Evolutionary conservation across 2,888 invertebrate species (phyloP).

Genomic region (Mamestra brassicae): DNA sequence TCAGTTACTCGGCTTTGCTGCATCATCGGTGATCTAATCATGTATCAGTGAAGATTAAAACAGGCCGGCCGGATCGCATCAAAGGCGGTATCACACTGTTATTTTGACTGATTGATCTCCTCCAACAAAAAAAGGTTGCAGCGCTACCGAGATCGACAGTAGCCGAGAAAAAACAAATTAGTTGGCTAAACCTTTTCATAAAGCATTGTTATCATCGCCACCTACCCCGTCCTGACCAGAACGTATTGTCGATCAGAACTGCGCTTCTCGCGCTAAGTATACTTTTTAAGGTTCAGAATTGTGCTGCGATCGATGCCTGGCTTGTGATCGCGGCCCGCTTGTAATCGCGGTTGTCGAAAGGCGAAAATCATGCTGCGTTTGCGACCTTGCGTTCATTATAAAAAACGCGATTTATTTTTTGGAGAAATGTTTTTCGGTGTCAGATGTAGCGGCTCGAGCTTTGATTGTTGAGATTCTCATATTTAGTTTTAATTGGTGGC

Average conservation of each 20-base stretch:
- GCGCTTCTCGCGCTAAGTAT: constrained; percentile 67
- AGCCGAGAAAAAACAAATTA: constrained; percentile 91
- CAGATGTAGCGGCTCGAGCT: constrained; percentile 90
- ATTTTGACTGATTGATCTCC: constrained; percentile 91
- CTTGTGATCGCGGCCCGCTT: constrained; percentile 51
- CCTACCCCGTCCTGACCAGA: constrained; percentile 83
- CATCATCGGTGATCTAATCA: constrained; percentile 90
- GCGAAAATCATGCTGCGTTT: constrained; percentile 89
- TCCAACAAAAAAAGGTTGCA: constrained; percentile 88
- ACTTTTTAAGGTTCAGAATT: constrained; percentile 79
- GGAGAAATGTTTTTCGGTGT: constrained; percentile 88
- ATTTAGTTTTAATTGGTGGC: constrained; percentile 91
- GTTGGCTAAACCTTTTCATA: constrained; percentile 91
- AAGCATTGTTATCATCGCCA: constrained; percentile 90
- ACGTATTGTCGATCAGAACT: constrained; percentile 74
- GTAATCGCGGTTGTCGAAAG: constrained; percentile 85
- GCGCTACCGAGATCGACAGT: constrained; percentile 90
- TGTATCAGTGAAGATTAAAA: constrained; percentile 90
- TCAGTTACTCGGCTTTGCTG: constrained; percentile 88
- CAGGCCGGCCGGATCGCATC: constrained; percentile 89
- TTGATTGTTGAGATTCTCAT: constrained; percentile 91
- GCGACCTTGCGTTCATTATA: constrained; percentile 87
- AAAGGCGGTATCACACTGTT: constrained; percentile 91
- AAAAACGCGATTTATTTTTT: constrained; percentile 89
- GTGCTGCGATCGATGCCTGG: constrained; percentile 54